Base-by-base conservation (phyloP, 1,140 invertebrate species). In the Drosophila biarmipes region DNA sequence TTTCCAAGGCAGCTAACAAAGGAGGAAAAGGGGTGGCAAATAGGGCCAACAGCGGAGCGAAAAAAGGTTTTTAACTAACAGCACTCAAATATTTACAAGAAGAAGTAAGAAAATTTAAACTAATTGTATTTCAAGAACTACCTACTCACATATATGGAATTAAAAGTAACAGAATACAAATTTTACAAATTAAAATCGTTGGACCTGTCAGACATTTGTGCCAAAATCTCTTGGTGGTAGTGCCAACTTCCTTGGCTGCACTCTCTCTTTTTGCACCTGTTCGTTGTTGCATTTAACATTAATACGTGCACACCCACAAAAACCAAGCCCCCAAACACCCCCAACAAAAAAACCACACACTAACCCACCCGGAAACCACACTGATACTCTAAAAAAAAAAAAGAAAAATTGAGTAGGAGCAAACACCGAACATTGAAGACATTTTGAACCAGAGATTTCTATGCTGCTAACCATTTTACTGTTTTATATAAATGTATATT, bases 221-320 rank as follows among this genome's bases (percentile, higher is more conserved):
- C 73, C 73, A 76, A 76, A 63, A 62, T 69, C 46, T 69, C 66
- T 69, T 69, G 66, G 66, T 69, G 63, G 40, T 38, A 68, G 61
- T 59, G 80, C 80, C 80, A 85, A 84, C 73, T 56, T 57, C 45
- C 53, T 61, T 81, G 78, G 78, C 78, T 78, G 78, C 78, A 78
- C 79, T 71, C 29, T 45, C 48, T 66, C 55, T 53, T 21, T 53
- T 63, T 68, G 82, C 82, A 89, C 74, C 82, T 76, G 74, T 87
- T 86, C 56, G 78, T 87, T 82, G 82, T 87, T 86, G 82, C 82
- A 86, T 86, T 82, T 86, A 81, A 81, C 61, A 53, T 45, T 68
- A 53, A 54, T 40, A 52, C 43, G 35, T 45, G 74, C 78, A 72
- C 67, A 64, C 52, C 43, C 59, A 15, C 45, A 29, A 14, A 29